A percentile compares a stretch with the other conserved stretches of the same genome.
phyloP scores from a whole-genome alignment of 2,888 invertebrate genomes.

The Agrochola lota region DNA sequence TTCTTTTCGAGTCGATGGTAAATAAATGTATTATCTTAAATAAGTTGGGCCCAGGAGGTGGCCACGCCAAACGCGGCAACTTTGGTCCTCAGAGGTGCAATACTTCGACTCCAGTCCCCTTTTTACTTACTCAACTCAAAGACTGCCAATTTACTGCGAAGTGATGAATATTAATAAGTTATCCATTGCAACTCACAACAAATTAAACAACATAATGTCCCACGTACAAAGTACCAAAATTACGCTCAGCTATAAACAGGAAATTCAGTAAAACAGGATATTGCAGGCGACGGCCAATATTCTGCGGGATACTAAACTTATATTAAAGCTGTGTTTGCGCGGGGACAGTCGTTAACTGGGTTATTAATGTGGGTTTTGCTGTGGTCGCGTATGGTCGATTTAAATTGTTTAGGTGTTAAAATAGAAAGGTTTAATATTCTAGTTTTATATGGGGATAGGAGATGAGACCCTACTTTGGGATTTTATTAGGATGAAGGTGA shows the following conservation, averaged over 20 bases:
- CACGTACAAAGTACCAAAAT: slow-evolving; percentile 42
- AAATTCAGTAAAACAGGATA: slow-evolving; percentile 65
- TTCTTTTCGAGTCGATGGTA: not conserved
- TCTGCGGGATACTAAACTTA: slow-evolving; percentile 62
- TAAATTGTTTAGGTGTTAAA: slow-evolving; percentile 52
- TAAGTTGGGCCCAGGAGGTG: not conserved
- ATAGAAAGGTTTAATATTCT: slow-evolving; percentile 27
- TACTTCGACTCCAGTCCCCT: no score
- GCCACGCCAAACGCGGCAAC: not conserved
- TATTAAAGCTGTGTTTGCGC: slow-evolving; percentile 62
- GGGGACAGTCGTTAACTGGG: slow-evolving; percentile 52
- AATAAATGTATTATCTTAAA: not conserved
- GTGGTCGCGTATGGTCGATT: slow-evolving; percentile 36
- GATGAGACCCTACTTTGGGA: not conserved
- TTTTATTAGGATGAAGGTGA: slow-evolving; percentile 18
- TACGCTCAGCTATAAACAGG: slow-evolving; percentile 53
- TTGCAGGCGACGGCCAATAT: slow-evolving; percentile 66
- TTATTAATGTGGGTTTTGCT: slow-evolving; percentile 57
- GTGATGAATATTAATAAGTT: not conserved
- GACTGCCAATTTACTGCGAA: not conserved
- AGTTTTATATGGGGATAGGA: slow-evolving; percentile 11
- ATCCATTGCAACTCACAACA: slow-evolving; percentile 1
- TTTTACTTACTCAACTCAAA: not conserved
- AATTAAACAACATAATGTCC: slow-evolving; percentile 42
- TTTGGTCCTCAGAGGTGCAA: not conserved